Percentiles rank a stretch among this genome's conserved stretches.
These are phyloP conservation scores for Rallus limicola DNA, from an alignment of 2,113 vertebrate species.

Conservation along the genomic window DNA sequence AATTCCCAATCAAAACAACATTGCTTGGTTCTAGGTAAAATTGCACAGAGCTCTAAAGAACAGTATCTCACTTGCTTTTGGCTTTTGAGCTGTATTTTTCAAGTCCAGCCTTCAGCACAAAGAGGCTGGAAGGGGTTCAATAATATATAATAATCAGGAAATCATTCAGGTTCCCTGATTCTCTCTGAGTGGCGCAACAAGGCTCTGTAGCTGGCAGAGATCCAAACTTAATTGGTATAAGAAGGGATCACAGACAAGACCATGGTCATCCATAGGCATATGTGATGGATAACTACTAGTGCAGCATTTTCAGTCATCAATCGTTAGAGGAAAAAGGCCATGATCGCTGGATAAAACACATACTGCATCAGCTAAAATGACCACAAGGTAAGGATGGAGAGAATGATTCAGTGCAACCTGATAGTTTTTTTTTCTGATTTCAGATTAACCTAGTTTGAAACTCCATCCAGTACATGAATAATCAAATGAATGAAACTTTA, in stretches of 20 bases:
- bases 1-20: not conserved
- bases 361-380: conserved; percentile 67
- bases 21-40: conserved; percentile 9
- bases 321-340: conserved; percentile 63
- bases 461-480: not conserved
- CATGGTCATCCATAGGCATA: conserved; percentile 44
- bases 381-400: conserved; percentile 22
- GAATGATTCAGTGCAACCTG: conserved; percentile 15
- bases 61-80: not conserved
- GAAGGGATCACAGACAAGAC: conserved; percentile 52
- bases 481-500: not conserved
- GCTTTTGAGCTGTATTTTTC: not conserved
- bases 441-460: conserved; percentile 22
- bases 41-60: not conserved
- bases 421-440: conserved; percentile 29
- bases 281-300: conserved; percentile 67
- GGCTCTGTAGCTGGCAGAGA: conserved; percentile 41
- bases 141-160: conserved; percentile 65
- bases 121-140: not conserved
- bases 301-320: conserved; percentile 48
- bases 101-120: not conserved
- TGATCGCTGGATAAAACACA: conserved; percentile 41
- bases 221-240: conserved; percentile 60
- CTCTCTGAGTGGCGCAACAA: conserved; percentile 46
- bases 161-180: conserved; percentile 59